Evolutionary conservation across 2,113 vertebrate species (phyloP), one percentile per base, ranked within the genome.

Genomic region (Syngnathus floridae): DNA sequence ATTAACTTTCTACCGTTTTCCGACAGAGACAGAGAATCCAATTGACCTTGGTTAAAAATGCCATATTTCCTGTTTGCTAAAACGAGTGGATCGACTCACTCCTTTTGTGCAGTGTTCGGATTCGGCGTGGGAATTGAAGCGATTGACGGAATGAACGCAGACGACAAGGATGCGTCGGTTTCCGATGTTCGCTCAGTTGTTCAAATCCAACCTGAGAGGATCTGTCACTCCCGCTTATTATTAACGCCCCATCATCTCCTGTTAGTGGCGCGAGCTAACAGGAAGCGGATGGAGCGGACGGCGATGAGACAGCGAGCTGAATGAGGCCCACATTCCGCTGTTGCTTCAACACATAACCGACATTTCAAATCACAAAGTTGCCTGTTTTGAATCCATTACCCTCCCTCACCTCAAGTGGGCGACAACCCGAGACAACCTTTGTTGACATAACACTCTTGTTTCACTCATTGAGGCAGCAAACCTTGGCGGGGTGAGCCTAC

Each of bases 231-330:
- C 1, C 22, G 72, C 74, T 77, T 82, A 81, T 80, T 83, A 73
- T 83, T 83, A 74, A 77, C 68, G 21, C 75, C 67, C 69, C 73
- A 79, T 83, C 75, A 83, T 80, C 74, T 77, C 74, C 71, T 74
- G 78, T 85, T 88, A 80, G 78, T 69, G 13, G 59, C n/a, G 13
- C n/a, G 11, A 41, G 59, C 59, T 43, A 61, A 43, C 59, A 9
- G 21, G n/a, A 61, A 26, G 40, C 40, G 13, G 57, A 60, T 21
- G 37, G 37, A 40, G 19, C 57, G 31, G n/a, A 13, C 21, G n/a
- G n/a, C 11, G 5, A 59, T 38, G 57, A 38, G 35, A 19, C 57
- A 60, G 13, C 10, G 19, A n/a, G 17, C 36, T 60, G 21, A 60
- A 60, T 40, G 57, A 54, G 21, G 21, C 3, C 51, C 51, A 13